phyloP scores from a whole-genome alignment of 2,888 invertebrate genomes.

The Tachina fera region DNA sequence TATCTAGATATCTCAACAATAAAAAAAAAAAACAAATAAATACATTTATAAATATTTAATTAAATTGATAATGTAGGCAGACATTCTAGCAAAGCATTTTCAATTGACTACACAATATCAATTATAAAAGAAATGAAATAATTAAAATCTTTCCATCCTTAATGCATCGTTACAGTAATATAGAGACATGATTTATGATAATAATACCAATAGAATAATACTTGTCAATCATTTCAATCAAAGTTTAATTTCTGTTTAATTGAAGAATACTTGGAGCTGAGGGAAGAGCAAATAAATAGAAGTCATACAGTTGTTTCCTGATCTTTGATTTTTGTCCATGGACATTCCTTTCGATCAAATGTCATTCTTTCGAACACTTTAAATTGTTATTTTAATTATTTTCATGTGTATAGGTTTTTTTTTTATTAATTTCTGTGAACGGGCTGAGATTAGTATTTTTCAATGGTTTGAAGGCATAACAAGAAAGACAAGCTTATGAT shows the following conservation, averaged over 20 bases:
- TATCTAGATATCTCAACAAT: conserved; percentile 1
- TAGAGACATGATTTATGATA: conserved; percentile 45
- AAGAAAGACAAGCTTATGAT: conserved; percentile 16
- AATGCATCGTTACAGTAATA: background rate
- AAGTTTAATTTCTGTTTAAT: conserved; percentile 47
- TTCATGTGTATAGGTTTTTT: conserved; percentile 36
- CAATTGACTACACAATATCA: conserved; percentile 11
- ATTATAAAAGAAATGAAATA: background rate
- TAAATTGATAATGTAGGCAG: background rate
- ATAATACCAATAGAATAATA: conserved; percentile 43
- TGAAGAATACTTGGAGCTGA: conserved; percentile 26
- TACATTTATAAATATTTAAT: conserved; percentile 9
- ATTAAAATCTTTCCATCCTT: background rate
- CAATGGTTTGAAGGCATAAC: background rate
- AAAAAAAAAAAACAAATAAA: background rate
- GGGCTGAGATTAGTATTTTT: conserved; percentile 2
- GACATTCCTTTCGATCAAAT: conserved; percentile 70
- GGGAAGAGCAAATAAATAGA: conserved; percentile 13
- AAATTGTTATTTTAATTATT: conserved; percentile 65
- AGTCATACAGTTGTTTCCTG: conserved; percentile 49
- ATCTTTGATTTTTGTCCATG: conserved; percentile 35
- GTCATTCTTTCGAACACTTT: conserved; percentile 67
- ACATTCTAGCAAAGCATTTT: background rate
- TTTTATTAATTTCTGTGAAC: conserved; percentile 1
- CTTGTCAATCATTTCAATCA: conserved; percentile 64